Evolutionary conservation across 2,888 invertebrate species (phyloP).

Genomic region (Fissipunctia ypsillon): DNA sequence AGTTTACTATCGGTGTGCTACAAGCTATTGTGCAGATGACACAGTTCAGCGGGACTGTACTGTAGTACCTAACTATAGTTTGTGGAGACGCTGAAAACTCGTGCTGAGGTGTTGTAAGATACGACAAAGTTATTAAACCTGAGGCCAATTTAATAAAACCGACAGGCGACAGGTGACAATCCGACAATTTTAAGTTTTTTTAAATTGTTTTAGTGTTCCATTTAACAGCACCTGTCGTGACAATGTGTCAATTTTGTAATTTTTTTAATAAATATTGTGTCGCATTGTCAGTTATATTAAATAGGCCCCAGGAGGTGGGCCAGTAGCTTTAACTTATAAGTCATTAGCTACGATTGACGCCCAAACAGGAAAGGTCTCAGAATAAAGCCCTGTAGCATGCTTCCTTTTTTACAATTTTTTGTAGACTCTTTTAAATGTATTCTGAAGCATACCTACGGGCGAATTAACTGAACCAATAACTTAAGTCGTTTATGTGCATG

Average conservation of each 20-base stretch:
- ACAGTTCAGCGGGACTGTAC: background rate
- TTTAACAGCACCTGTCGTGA: background rate
- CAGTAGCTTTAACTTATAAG: background rate
- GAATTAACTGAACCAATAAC: background rate
- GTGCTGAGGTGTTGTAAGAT: background rate
- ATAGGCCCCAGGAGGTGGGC: background rate
- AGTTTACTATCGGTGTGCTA: slow-evolving; percentile 10
- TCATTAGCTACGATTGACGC: background rate
- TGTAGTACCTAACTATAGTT: background rate
- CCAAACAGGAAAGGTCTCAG: background rate
- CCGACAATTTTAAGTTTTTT: background rate
- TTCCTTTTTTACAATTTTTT: background rate
- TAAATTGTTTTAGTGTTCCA: background rate
- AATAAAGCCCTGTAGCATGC: background rate
- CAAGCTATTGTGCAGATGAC: slow-evolving; percentile 15
- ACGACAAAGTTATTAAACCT: background rate
- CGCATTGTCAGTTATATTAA: background rate
- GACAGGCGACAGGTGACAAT: background rate
- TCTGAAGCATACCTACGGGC: background rate
- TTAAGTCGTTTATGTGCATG: background rate
- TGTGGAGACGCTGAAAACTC: background rate
- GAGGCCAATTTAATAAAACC: background rate
- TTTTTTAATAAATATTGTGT: too few relatives aligned
- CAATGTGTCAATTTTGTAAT: background rate
- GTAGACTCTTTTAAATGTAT: background rate